Evolutionary conservation across 2,797 vertebrate species (phyloP).

Genomic region (Clarias pachynema): DNA sequence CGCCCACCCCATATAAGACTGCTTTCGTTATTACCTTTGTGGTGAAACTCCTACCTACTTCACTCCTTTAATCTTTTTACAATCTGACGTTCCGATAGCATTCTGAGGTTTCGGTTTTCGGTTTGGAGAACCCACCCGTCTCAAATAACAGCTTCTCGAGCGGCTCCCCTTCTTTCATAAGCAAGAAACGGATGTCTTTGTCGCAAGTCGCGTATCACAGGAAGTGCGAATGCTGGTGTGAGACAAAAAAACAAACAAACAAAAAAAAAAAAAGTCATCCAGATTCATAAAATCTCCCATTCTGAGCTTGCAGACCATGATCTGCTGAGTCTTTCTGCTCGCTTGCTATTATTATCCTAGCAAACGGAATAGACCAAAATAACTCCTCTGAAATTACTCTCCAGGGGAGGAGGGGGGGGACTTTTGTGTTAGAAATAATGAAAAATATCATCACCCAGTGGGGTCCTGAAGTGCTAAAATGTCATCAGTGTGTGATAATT

Average conservation of each 20-base stretch:
- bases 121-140: neutral
- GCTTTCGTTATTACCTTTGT: conserved; percentile 22
- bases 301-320: conserved; percentile 33
- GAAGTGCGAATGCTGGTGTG: conserved; percentile 4
- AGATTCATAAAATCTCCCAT: conserved; percentile 43
- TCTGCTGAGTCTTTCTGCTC: conserved; percentile 63
- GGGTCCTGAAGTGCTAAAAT: conserved; percentile 60
- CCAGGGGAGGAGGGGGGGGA: conserved; percentile 42
- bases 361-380: conserved; percentile 75
- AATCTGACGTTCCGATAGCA: neutral
- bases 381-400: conserved; percentile 73
- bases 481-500: conserved; percentile 53
- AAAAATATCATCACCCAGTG: conserved; percentile 68
- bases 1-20: neutral
- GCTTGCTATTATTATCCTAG: conserved; percentile 74
- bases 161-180: neutral
- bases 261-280: conserved; percentile 1
- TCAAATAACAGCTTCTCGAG: neutral
- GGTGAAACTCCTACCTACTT: neutral
- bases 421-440: conserved; percentile 62
- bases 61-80: neutral
- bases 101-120: neutral
- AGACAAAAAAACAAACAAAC: conserved; percentile 2
- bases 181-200: conserved; percentile 21
- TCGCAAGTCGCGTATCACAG: conserved; percentile 14